phyloP scores from a whole-genome alignment of 2,113 vertebrate genomes.

The Clinocottus analis region DNA sequence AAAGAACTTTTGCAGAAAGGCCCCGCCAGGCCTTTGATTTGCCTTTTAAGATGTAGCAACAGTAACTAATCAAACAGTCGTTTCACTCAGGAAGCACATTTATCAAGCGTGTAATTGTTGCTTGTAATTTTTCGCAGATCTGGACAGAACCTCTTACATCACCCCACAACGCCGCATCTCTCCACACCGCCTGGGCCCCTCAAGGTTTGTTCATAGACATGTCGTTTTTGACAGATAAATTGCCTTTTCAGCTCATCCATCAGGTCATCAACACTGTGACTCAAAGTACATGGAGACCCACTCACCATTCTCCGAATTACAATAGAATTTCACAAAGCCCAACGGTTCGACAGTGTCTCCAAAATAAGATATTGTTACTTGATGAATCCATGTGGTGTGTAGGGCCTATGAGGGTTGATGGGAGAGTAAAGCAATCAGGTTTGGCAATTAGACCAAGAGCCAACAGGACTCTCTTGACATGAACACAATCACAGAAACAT shows the following conservation, averaged over 20 bases:
- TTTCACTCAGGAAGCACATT: neutral
- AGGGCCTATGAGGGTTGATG: conserved; percentile 24
- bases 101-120: neutral
- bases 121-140: neutral
- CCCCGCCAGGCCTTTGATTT: no score
- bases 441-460: conserved; percentile 58
- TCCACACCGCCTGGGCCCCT: neutral
- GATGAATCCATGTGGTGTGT: conserved; percentile 28
- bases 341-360: conserved; percentile 19
- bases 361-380: conserved; percentile 30
- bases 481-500: conserved; percentile 52
- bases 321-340: conserved; percentile 38
- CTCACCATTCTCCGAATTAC: conserved; percentile 48
- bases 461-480: conserved; percentile 38
- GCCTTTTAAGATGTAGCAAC: neutral
- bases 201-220: no score
- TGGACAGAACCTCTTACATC: neutral
- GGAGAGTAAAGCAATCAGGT: conserved; percentile 53
- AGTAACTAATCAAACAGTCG: neutral
- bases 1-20: neutral
- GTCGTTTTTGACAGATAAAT: conserved; percentile 5
- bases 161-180: neutral
- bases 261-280: conserved; percentile 10
- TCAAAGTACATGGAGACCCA: neutral
- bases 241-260: neutral